Evolutionary conservation across 2,888 invertebrate genomes (phyloP).

Genomic region (Platycnemis pennipes): DNA sequence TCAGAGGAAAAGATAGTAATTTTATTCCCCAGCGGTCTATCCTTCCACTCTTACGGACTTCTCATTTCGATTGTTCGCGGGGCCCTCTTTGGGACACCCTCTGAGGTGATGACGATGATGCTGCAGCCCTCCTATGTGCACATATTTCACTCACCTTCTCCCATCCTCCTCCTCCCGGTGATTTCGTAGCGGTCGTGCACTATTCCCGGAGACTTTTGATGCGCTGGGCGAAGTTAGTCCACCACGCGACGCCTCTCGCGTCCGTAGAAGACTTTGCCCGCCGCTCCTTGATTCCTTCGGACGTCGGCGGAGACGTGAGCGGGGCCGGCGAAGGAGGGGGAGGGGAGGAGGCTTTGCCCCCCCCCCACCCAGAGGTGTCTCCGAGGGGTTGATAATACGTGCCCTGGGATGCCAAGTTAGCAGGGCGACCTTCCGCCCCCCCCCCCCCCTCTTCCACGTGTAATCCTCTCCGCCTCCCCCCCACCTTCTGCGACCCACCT

Average conservation of each 20-base stretch:
- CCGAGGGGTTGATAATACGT: slow-evolving; percentile 19
- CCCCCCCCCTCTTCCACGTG: background rate
- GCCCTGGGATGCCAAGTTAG: slow-evolving; percentile 18
- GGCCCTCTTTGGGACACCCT: too few species aligned
- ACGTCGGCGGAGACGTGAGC: background rate
- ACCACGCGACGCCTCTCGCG: background rate
- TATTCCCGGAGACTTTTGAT: background rate
- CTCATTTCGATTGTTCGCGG: too few species aligned
- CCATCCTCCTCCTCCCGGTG: background rate
- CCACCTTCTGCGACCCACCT: background rate
- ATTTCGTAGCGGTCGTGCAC: background rate
- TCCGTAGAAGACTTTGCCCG: background rate
- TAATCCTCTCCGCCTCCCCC: background rate
- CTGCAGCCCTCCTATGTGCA: too few species aligned
- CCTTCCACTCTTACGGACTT: too few species aligned
- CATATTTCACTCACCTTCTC: background rate
- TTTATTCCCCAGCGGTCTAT: too few species aligned
- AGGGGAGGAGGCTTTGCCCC: background rate
- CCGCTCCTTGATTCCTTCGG: background rate
- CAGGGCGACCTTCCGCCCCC: background rate
- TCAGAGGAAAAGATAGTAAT: too few species aligned
- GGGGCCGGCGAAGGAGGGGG: background rate
- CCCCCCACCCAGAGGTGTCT: background rate
- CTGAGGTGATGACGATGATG: too few species aligned
- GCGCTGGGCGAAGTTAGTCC: background rate